Conservation (phyloP, 30 jellyfish, hydroid and myxozoan genomes). For the Turritopsis dohrnii region DNA sequence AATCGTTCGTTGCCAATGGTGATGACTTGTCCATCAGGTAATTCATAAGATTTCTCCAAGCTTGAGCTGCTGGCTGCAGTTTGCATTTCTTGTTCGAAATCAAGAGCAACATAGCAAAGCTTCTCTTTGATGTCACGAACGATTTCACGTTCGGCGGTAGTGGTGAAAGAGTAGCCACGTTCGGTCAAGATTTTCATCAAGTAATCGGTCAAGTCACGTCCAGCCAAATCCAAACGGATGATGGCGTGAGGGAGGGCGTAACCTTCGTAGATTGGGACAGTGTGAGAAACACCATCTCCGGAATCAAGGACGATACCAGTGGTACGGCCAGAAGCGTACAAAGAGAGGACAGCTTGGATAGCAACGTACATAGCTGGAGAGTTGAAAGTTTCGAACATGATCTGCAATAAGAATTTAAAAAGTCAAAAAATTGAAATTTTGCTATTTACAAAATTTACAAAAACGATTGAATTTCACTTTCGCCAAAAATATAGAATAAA, state of each 20-base stretch:
- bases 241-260: conserved; percentile 99
- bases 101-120: conserved; percentile 98
- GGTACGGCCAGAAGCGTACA: conserved; percentile 99
- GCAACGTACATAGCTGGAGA: conserved; percentile 99
- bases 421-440: background rate
- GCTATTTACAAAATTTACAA: background rate
- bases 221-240: conserved; percentile 99
- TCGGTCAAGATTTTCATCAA: conserved; percentile 98
- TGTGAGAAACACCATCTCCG: conserved; percentile 99
- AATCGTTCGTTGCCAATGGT: conserved; percentile 98
- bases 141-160: conserved; percentile 99
- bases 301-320: conserved; percentile 99
- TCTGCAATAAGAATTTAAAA: background rate
- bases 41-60: conserved; percentile 97
- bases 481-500: too few species aligned
- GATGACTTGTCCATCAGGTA: conserved; percentile 99
- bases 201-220: conserved; percentile 99
- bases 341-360: conserved; percentile 96
- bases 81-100: conserved; percentile 96
- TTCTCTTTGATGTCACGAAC: conserved; percentile 99
- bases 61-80: conserved; percentile 98
- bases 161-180: conserved; percentile 97
- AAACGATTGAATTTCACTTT: background rate
- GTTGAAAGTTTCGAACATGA: conserved; percentile 93
- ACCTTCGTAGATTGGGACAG: conserved; percentile 99